Conservation (phyloP, 2,113 vertebrate species). For the Hystrix brachyura region DNA sequence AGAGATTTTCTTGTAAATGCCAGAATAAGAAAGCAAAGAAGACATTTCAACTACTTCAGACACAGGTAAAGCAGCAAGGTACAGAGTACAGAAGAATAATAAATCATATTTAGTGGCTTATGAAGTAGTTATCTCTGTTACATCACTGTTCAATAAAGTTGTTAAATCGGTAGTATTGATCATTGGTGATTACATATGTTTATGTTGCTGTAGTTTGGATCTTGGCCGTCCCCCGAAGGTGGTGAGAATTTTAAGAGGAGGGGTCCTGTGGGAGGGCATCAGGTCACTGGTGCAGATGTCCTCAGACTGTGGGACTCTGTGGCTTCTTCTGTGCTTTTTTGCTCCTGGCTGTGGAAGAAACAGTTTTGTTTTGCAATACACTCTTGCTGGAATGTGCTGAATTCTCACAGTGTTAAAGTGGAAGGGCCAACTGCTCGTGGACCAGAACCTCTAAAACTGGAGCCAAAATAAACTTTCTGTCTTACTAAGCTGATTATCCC, state of each 20-base stretch:
- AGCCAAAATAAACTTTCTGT: neutral
- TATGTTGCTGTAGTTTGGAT: neutral
- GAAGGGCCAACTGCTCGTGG: neutral
- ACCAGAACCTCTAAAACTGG: neutral
- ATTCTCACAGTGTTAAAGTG: neutral
- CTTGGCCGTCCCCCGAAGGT: neutral
- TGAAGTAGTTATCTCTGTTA: neutral
- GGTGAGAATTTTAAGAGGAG: too few species aligned
- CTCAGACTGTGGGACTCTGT: neutral
- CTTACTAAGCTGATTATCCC: neutral
- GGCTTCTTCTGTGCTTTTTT: neutral
- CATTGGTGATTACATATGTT: too few species aligned
- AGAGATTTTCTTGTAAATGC: constrained; percentile 43
- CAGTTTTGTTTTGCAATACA: neutral
- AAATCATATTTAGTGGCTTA: neutral
- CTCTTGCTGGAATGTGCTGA: neutral
- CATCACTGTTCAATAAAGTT: neutral
- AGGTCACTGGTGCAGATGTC: neutral
- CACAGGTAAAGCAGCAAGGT: neutral
- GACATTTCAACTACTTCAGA: neutral
- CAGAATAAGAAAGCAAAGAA: constrained; percentile 25
- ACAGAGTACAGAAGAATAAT: neutral
- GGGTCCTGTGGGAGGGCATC: neutral
- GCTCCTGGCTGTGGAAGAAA: neutral
- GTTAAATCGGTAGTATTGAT: neutral